Base-by-base conservation (phyloP, 2,888 invertebrate genomes). In the Balanococcus diminutus region DNA sequence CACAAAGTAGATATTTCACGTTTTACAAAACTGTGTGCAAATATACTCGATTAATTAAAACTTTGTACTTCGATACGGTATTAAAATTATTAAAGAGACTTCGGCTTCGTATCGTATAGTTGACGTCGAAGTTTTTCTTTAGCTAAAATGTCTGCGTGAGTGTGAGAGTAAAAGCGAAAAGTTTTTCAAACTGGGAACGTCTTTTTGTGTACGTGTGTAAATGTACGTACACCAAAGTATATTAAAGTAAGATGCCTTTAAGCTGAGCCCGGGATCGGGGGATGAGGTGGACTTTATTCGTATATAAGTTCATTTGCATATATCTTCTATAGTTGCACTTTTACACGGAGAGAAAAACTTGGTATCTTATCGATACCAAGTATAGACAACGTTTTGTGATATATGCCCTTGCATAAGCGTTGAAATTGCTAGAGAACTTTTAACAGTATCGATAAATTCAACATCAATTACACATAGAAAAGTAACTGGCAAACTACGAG, bases 1-100 rank as follows among this genome's bases (percentile, higher is more conserved):
- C 16, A 28, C 16, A 31, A 67, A 67, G 67, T 28, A 28, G n/a
- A n/a, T n/a, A n/a, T n/a, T n/a, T 67, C 16, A 67, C 67, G 67
- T 67, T 28, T 67, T 16, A 28, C 28, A 67, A 16, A 67, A 28
- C 67, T 67, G 67, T 67, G n/a, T n/a, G 67, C 11, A 67, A 67
- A 67, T 28, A 31, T 67, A 67, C 67, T 19, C 56, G 28, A 67
- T 67, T 67, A 67, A 67, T 67, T 67, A 67, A 67, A 67, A 67
- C 67, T 67, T 67, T 14, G 67, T 67, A 67, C 67, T 67, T 56
- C 56, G 28, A 6, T 67, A 28, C 11, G 28, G 67, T 11, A 67
- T 67, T 67, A 67, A 67, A 67, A 67, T 67, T 67, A 67, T 67
- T 67, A 67, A 67, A 67, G 67, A 67, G 67, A 25, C 28, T 67